Percentiles rank a stretch among this genome's conserved stretches.
These are phyloP conservation scores for Percopsis transmontana DNA, from an alignment of 2,113 vertebrate genomes.

Conservation along the genomic window DNA sequence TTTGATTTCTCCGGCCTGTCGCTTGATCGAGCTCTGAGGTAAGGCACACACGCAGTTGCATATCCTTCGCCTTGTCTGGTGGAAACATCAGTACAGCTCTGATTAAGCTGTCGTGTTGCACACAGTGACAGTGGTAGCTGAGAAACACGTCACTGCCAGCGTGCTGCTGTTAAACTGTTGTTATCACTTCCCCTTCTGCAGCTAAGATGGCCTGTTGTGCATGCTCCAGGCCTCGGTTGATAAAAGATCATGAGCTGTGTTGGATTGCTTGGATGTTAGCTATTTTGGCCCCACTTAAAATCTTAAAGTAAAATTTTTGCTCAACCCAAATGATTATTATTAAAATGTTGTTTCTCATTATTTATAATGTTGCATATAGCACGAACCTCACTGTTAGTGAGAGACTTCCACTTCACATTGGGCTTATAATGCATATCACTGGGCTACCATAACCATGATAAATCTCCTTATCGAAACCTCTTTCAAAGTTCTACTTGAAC, in stretches of 20 bases:
- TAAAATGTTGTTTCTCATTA: too few species aligned
- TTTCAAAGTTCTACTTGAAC: too few species aligned
- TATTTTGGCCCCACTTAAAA: too few species aligned
- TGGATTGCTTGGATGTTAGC: too few species aligned
- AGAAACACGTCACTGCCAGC: slow-evolving; percentile 18
- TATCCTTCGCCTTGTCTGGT: not conserved
- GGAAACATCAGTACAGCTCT: slow-evolving; percentile 10
- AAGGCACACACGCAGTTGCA: slow-evolving; percentile 36
- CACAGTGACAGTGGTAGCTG: slow-evolving; percentile 27
- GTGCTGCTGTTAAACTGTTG: slow-evolving; percentile 37
- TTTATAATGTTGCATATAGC: too few species aligned
- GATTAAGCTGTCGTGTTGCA: slow-evolving; percentile 45
- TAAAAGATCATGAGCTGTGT: not conserved
- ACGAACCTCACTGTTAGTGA: too few species aligned
- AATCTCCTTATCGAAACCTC: too few species aligned
- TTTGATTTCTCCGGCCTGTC: slow-evolving; percentile 80
- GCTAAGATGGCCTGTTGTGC: not conserved
- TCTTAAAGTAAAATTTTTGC: too few species aligned
- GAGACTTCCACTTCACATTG: too few species aligned
- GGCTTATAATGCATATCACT: too few species aligned
- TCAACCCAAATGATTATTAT: too few species aligned
- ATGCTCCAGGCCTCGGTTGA: not conserved
- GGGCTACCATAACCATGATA: too few species aligned
- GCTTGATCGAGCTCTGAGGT: slow-evolving; percentile 82
- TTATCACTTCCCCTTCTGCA: slow-evolving; percentile 1